phyloP scores from a whole-genome alignment of 2,113 vertebrate species.

The Gopherus flavomarginatus region DNA sequence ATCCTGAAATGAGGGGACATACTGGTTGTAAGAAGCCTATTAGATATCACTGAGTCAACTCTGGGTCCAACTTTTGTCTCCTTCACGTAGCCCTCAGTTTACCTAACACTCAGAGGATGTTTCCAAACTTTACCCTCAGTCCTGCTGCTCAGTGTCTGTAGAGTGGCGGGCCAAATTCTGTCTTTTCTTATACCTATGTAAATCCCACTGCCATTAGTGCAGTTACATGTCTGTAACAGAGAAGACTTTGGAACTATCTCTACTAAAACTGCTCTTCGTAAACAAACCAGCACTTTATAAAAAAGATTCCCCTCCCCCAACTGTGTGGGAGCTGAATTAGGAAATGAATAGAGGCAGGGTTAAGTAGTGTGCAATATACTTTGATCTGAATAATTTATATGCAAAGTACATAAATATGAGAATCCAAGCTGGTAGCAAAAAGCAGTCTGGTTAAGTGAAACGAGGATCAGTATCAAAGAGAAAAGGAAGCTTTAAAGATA shows the following conservation, averaged over 20 bases:
- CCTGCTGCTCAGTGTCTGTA: not conserved
- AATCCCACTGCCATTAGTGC: not conserved
- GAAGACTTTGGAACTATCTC: not conserved
- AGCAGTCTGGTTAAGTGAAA: not conserved
- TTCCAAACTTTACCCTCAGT: not conserved
- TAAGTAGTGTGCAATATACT: not conserved
- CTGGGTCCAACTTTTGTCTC: not conserved
- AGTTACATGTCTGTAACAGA: not conserved
- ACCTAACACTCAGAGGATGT: not conserved
- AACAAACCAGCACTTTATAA: not conserved
- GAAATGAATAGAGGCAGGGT: not conserved
- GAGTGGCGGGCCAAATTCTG: not conserved
- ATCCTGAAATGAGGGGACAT: not conserved
- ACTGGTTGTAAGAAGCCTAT: not conserved
- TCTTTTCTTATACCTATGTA: not conserved
- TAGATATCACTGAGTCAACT: not conserved
- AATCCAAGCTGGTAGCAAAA: not conserved
- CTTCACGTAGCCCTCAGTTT: not conserved
- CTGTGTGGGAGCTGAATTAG: not conserved
- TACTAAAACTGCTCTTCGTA: not conserved
- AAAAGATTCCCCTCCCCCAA: not conserved
- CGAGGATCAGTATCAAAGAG: not conserved
- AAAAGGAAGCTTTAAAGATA: not conserved
- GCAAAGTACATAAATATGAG: not conserved
- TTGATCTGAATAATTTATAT: not conserved